Base-by-base conservation (phyloP, 2,797 vertebrate genomes). In the Sebastes minor region DNA sequence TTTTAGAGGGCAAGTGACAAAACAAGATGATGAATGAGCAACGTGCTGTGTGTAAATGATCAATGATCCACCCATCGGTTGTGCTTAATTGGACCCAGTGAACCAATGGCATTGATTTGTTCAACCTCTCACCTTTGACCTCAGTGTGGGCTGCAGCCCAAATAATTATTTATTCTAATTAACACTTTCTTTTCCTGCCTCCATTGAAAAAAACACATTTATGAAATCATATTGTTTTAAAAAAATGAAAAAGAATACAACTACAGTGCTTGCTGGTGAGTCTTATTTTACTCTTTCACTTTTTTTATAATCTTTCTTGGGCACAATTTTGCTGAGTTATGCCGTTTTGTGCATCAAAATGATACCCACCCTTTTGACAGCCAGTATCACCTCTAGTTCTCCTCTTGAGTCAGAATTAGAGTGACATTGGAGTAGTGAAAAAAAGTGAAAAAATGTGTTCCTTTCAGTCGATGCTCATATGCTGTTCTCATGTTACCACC, bases 51-150 rank as follows among this genome's bases (percentile, higher is more conserved):
- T 32, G 46, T 72, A 67, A 56, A 78, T 66, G 22, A 89, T 86
- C 60, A 82, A 79, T 84, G 32, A 83, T 46, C 49, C 52, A 18
- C 16, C 46, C 62, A 60, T 78, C 5, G 49, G 62, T 64, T 83
- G 38, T 57, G 27, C 9, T 75, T 88, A 88, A 88, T 78, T 86
- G 76, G 71, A 84, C 30, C 61, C 63, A 68, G 28, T 80, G 38
- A 90, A 84, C 73, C 73, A 68, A 20, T 46, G 35, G 69, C 71
- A 92, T 80, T 81, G 89, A 91, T 90, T 82, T 71, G 70, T 74
- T 82, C 20, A 78, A 61, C n/a, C 66, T 68, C 42, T 81, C 32
- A 86, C 64, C 75, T 81, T 76, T 89, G 81, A 90, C 81, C 83
- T 78, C 32, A n/a, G 56, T 0, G 4, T 65, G 42, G 27, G 69